These are phyloP conservation scores for Danio choprae DNA, from an alignment of 2,797 vertebrate species.

Conservation along the genomic window DNA sequence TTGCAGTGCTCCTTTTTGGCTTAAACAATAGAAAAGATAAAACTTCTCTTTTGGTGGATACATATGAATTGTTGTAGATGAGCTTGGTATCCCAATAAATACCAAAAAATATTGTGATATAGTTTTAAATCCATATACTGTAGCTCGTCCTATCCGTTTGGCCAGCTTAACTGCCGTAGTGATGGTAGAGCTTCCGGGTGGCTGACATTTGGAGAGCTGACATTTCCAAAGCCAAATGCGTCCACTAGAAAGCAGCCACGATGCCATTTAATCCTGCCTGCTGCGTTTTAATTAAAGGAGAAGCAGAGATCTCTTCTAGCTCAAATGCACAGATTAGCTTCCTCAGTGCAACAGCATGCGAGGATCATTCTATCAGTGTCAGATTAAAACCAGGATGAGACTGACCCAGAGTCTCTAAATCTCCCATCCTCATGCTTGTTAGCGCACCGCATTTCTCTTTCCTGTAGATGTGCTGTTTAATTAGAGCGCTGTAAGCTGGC, in stretches of 20 bases:
- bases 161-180: background rate
- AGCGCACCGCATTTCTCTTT: conserved; percentile 45
- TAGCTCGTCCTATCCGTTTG: background rate
- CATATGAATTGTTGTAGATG: too few species aligned
- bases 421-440: conserved; percentile 56
- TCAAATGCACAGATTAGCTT: conserved; percentile 36
- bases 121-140: too few species aligned
- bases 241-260: conserved; percentile 52
- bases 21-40: too few species aligned
- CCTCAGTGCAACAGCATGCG: conserved; percentile 36
- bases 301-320: conserved; percentile 27
- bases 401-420: conserved; percentile 35
- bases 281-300: conserved; percentile 59
- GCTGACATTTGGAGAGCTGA: conserved; percentile 65
- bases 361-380: conserved; percentile 48
- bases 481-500: conserved; percentile 24
- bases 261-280: conserved; percentile 62
- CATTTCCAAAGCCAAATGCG: conserved; percentile 60
- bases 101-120: too few species aligned
- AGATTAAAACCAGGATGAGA: conserved; percentile 41
- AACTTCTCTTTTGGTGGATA: too few species aligned
- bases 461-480: conserved; percentile 55
- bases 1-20: too few species aligned
- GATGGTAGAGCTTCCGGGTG: conserved; percentile 22
- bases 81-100: too few species aligned